Evolutionary conservation across 2,113 vertebrate species (phyloP), one percentile per base, ranked within the genome.

Genomic region (Merops nubicus): DNA sequence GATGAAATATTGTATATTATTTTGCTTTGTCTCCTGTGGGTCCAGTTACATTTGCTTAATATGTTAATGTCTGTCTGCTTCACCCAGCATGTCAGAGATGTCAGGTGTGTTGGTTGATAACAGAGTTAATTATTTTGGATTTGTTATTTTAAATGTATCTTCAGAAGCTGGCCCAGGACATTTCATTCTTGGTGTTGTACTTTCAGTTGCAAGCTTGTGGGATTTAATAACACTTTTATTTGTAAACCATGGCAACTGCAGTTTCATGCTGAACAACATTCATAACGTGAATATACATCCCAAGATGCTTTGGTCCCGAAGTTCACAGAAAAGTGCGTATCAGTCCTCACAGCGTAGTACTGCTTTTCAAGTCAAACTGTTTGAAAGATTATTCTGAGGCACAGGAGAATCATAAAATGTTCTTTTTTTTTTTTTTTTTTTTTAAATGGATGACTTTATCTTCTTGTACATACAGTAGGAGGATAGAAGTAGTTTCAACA

Each of bases 321-420:
- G 62, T 84, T 92, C 8, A n/a, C 81, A 86, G 28, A 70, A 88
- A 88, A 78, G 74, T 97, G 76, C 80, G 0, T 62, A 64, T 68
- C 62, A 47, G 47, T 90, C 94, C 38, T 76, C 16, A 47, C 48
- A 89, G 84, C 40, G 87, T 68, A 67, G 1, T 73, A 11, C 9
- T 26, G 63, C 28, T 87, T 92, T 91, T 85, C 40, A 95, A 78
- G 84, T 76, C 51, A 76, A 73, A 87, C 21, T 73, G 28, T 69
- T 85, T 15, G 31, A 92, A 80, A 64, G 18, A 25, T 67, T 88
- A 85, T 85, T 85, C 67, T 76, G 76, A 64, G 23, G 67, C 42
- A 53, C 60, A 77, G 86, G 40, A 89, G 21, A 89, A 60, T 80
- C 15, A 25, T 62, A 8, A 18, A 12, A 56, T 50, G 62, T 38